phyloP scores from a whole-genome alignment of 2,113 vertebrate genomes.

The Acanthisitta chloris region DNA sequence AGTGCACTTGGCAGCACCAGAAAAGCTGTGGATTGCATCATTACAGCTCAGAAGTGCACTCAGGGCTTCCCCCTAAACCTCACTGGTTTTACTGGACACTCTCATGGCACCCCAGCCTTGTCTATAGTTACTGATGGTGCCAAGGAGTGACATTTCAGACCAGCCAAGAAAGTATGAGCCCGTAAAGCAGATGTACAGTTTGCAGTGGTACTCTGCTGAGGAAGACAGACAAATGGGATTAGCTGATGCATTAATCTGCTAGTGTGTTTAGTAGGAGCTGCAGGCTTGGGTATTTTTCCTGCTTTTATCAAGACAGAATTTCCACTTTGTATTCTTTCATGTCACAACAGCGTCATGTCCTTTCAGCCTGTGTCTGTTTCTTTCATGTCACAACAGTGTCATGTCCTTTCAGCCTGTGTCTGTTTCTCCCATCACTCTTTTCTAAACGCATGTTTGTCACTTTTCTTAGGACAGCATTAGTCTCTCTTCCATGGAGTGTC shows the following conservation, averaged over 20 bases:
- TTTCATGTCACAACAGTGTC: not conserved
- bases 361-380: not conserved
- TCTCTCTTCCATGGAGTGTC: not conserved
- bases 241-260: not conserved
- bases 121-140: not conserved
- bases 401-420: not conserved
- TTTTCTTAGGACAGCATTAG: not conserved
- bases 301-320: not conserved
- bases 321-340: not conserved
- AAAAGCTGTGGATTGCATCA: not conserved
- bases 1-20: not conserved
- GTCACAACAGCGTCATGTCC: not conserved
- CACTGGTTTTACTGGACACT: not conserved
- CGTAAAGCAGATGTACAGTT: not conserved
- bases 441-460: not conserved
- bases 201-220: not conserved
- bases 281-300: not conserved
- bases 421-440: not conserved
- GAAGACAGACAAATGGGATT: not conserved
- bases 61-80: not conserved
- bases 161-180: not conserved
- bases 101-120: not conserved
- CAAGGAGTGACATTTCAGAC: not conserved
- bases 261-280: not conserved
- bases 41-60: not conserved